Percentiles rank a stretch among this genome's conserved stretches.
These are phyloP conservation scores for Anser brachyrhynchus DNA, from an alignment of 2,113 vertebrate genomes.

Conservation along the genomic window DNA sequence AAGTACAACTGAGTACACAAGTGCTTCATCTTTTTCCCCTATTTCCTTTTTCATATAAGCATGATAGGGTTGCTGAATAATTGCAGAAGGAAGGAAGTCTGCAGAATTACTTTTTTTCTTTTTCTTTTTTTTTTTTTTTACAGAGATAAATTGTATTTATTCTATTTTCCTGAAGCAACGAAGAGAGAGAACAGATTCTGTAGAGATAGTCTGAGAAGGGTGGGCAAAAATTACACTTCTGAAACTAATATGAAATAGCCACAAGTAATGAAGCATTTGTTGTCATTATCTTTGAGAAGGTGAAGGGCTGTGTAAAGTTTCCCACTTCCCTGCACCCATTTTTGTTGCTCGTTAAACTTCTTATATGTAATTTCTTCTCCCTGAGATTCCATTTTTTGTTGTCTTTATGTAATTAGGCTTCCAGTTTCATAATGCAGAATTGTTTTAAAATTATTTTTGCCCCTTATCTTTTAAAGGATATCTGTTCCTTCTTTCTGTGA, in stretches of 20 bases:
- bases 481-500: not conserved
- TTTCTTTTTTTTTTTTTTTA: not conserved
- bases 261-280: not conserved
- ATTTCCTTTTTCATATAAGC: not conserved
- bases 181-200: not conserved
- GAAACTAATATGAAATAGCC: not conserved
- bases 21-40: not conserved
- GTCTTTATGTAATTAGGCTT: not conserved
- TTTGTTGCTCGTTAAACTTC: not conserved
- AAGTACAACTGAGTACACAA: not conserved
- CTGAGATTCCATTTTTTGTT: not conserved
- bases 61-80: not conserved
- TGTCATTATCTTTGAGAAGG: not conserved
- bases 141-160: not conserved
- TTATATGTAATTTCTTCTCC: not conserved
- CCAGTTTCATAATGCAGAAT: not conserved
- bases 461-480: not conserved
- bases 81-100: not conserved
- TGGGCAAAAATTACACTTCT: not conserved
- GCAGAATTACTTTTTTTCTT: not conserved
- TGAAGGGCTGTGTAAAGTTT: not conserved
- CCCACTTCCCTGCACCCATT: not conserved
- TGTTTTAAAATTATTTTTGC: not conserved
- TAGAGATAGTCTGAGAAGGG: not conserved
- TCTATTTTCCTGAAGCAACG: not conserved